These are phyloP conservation scores for Nycticebus coucang DNA, from an alignment of 2,113 vertebrate species.

Conservation along the genomic window DNA sequence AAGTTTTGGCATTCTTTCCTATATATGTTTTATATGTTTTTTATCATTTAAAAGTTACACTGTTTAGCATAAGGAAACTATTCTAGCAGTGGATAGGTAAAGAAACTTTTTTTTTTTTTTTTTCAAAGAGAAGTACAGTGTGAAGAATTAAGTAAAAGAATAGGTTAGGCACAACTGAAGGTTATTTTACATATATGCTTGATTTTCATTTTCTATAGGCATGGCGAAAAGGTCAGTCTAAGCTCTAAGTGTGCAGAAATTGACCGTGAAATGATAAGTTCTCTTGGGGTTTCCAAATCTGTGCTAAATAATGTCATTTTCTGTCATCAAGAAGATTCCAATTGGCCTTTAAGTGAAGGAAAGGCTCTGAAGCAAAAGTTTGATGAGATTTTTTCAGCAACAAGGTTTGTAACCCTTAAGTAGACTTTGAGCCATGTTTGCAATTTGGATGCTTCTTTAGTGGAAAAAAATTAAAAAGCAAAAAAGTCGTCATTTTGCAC, in stretches of 20 bases:
- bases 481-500: not conserved
- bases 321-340: conserved; percentile 99
- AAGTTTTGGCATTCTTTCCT: conserved; percentile 3
- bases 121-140: not conserved
- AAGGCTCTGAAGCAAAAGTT: conserved; percentile 98
- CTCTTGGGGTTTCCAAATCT: conserved; percentile 95
- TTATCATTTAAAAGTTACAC: not conserved
- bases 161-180: not conserved
- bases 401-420: conserved; percentile 88
- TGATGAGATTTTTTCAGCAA: conserved; percentile 99
- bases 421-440: conserved; percentile 34
- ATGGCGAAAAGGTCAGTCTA: conserved; percentile 92
- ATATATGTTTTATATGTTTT: not conserved
- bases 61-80: not conserved
- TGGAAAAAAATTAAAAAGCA: not conserved
- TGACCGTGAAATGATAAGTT: conserved; percentile 96
- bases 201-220: conserved; percentile 80
- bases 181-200: conserved; percentile 40
- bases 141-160: conserved; percentile 19
- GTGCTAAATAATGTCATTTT: conserved; percentile 98
- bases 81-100: not conserved
- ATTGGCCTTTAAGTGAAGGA: conserved; percentile 98
- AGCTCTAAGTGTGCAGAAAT: conserved; percentile 98
- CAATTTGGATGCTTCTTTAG: not conserved
- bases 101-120: not conserved